A percentile compares a stretch with the other conserved stretches of the same genome.
phyloP scores from a whole-genome alignment of 1,140 invertebrate genomes.

The Ridgeia piscesae region DNA sequence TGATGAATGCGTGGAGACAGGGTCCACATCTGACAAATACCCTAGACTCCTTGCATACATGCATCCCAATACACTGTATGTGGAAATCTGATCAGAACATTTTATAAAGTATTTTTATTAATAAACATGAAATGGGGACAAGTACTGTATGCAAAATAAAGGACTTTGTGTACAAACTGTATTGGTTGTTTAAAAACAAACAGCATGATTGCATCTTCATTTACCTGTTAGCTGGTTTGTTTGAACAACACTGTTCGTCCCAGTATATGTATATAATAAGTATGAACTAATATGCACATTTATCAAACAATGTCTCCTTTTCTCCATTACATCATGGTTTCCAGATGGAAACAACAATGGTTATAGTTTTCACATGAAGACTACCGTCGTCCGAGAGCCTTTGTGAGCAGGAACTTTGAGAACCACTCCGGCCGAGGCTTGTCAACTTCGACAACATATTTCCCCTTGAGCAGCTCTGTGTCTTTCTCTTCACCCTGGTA shows the following conservation, averaged over 20 bases:
- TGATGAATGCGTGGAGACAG: too few species aligned
- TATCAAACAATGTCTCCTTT: neutral
- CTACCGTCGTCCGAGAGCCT: slow-evolving; percentile 54
- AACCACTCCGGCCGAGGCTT: slow-evolving; percentile 78
- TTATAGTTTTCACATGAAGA: neutral
- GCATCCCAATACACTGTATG: too few species aligned
- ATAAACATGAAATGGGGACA: too few species aligned
- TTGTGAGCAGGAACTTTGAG: slow-evolving; percentile 76
- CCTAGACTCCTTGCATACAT: too few species aligned
- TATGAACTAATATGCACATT: neutral
- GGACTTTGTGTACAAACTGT: neutral
- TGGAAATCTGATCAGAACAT: too few species aligned
- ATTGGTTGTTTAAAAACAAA: neutral
- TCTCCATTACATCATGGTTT: too few species aligned
- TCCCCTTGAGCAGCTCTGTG: slow-evolving; percentile 58
- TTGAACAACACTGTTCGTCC: neutral
- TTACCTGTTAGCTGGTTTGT: neutral
- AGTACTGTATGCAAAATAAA: too few species aligned
- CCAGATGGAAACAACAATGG: neutral
- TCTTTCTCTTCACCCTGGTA: slow-evolving; percentile 74
- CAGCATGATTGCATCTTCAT: neutral
- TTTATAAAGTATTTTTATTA: too few species aligned
- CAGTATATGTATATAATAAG: neutral
- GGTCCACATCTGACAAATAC: too few species aligned
- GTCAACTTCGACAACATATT: slow-evolving; percentile 73